Base-by-base conservation (phyloP, 2,888 invertebrate species). In the Rotaria macrura region DNA sequence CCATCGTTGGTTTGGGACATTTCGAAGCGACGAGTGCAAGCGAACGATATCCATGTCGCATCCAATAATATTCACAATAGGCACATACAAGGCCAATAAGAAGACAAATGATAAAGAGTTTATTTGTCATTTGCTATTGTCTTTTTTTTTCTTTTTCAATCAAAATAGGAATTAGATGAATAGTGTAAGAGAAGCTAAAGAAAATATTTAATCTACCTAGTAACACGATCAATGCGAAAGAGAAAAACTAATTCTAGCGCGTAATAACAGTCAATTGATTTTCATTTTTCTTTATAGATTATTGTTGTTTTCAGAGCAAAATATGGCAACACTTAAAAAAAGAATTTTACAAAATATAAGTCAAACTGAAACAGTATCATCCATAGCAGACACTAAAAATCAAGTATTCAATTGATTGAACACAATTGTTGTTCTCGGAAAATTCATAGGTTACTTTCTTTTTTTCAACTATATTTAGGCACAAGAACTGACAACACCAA, bases 51-150 rank as follows among this genome's bases (percentile, higher is more conserved):
- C 74, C 74, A 79, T 79, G 23, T 79, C 43, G 38, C 43, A 79
- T 79, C 74, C 74, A 79, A 79, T 79, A 79, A 79, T 79, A 79
- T 79, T 79, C 74, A 43, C 40, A 79, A 43, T 79, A 79, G 10
- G 74, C 43, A n/a, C 74, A 79, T 10, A 79, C 12, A 23, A 79
- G 12, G 14, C 74, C 38, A 79, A 14, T 79, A 25, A 79, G 43
- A 43, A 79, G 43, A 79, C 74, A 79, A 79, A 79, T 79, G 2
- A 79, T 79, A 79, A 79, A 79, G 17, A 38, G 23, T 79, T 79
- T 79, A n/a, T 43, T 79, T 43, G 43, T 79, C 74, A 49, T 49
- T 17, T 12, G 17, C 4, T 49, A 17, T 49, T 17, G 49, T 40
- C 20, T 57, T 57, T 29, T 29, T 57, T 57, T 57, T 57, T 14